A percentile compares a stretch with the other conserved stretches of the same genome.
phyloP scores from a whole-genome alignment of 2,888 invertebrate genomes.

The Phymatocera aterrima region DNA sequence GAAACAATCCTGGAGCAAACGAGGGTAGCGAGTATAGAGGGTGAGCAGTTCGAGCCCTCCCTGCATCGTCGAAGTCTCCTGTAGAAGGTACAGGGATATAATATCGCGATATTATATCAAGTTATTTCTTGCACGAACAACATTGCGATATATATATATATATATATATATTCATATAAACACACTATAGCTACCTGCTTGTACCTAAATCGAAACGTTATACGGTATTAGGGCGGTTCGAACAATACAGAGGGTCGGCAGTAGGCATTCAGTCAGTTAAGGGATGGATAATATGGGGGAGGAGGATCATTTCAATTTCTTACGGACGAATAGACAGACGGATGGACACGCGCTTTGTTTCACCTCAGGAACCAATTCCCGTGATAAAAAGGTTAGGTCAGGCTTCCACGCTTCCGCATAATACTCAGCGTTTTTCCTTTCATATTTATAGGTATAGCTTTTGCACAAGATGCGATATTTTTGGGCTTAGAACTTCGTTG shows the following conservation, averaged over 20 bases:
- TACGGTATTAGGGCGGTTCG: conserved; percentile 6
- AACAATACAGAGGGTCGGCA: conserved; percentile 6
- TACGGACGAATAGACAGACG: conserved; percentile 25
- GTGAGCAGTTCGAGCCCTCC: background rate
- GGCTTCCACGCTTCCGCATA: background rate
- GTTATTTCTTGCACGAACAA: conserved; percentile 41
- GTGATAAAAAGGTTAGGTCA: background rate
- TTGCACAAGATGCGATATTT: no score
- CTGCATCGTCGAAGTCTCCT: background rate
- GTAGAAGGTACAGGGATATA: background rate
- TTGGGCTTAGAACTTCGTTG: no score
- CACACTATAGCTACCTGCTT: background rate
- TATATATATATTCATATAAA: no score
- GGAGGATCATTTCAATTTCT: conserved; percentile 28
- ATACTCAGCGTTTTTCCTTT: no score
- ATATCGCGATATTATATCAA: conserved; percentile 20
- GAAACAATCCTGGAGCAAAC: no score
- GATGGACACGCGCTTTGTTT: conserved; percentile 38
- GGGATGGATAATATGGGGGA: background rate
- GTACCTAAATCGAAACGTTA: conserved; percentile 20
- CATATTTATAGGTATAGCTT: no score
- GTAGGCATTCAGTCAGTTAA: background rate
- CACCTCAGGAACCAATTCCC: background rate
- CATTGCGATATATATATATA: no score
- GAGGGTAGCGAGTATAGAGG: no score